Base-by-base conservation (phyloP, 2,888 invertebrate species). In the Trichopoda pennipes region DNA sequence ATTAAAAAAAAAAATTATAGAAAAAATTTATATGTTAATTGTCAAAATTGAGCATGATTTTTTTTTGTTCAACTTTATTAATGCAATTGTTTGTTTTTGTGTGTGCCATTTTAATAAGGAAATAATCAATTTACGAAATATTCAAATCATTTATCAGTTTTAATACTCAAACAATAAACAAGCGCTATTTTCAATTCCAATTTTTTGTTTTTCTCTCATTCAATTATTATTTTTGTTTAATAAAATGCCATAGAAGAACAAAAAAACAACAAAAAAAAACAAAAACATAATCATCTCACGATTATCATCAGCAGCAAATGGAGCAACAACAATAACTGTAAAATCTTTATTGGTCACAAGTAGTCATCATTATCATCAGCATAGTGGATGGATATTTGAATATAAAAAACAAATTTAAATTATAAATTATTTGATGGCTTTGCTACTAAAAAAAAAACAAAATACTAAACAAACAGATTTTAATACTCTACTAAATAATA, bases 81-180 rank as follows among this genome's bases (percentile, higher is more conserved):
- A 4, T 7, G 47, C 9, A 16, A 16, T 49, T 16, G 23, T 32
- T 23, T 9, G 3, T 44, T 72, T 2, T 53, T 63, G n/a, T n/a
- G n/a, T 47, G 17, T 60, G 21, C 21, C 38, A 28, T 51, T 79
- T 82, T 82, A 90, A 90, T 90, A 89, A 90, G 90, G 90, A 90
- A 90, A 90, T 89, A 90, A 90, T 90, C 90, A 90, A 90, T 90
- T 90, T 89, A 90, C 89, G 21, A 90, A 89, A 90, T 90, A 90
- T 90, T 90, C 89, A 90, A 90, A 88, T 89, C 88, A 86, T 88
- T 89, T 88, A 86, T 87, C 81, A 76, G 68, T 75, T 86, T 77
- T 85, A 86, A 78, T 81, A 32, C 69, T 63, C 76, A 58, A 64
- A 79, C 73, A 76, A 77, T 78, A 78, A 61, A 63, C 79, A 35